Base-by-base conservation (phyloP, 1,140 invertebrate species). In the Dysdera silvatica region DNA sequence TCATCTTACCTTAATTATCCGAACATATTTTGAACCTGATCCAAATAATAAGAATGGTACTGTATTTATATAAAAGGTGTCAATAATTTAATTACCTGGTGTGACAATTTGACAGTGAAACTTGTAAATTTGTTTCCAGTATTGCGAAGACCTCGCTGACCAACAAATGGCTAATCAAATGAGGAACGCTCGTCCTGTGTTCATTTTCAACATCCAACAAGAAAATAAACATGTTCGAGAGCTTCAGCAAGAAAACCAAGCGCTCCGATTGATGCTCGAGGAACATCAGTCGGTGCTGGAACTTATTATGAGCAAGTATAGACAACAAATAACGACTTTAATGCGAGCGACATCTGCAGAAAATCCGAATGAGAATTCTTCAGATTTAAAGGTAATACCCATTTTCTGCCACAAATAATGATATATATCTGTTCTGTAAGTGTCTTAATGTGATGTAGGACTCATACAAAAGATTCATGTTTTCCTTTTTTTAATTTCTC, bases 301-400 rank as follows among this genome's bases (percentile, higher is more conserved):
- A 75, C 80, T 95, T 56, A 95, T 98, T 68, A 98, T 98, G 95
- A 87, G 87, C 54, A 98, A 98, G 79, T 98, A 98, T 76, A 80
- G 95, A 61, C 86, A 95, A 75, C 94, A 97, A 74, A 87, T 91
- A 47, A 83, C 86, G 26, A 84, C 87, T 67, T 81, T 95, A 69
- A 82, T 95, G 67, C 83, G 85, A 71, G 83, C 85, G 48, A 86
- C 84, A 45, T 83, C 86, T 73, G 82, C 86, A 63, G 85, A 92
- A 73, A 45, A 40, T 28, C 37, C 32, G 3, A 51, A n/a, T n/a
- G n/a, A n/a, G n/a, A n/a, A n/a, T n/a, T n/a, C n/a, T n/a, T n/a
- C 35, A 41, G 28, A 10, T 63, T n/a, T 29, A 45, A 3, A 4
- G 57, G 45, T 20, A 51, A 33, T 41, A 26, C 53, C 18, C 52